Evolutionary conservation across 2,888 invertebrate genomes (phyloP), one percentile per base, ranked within the genome.

Genomic region (Apamea monoglypha): DNA sequence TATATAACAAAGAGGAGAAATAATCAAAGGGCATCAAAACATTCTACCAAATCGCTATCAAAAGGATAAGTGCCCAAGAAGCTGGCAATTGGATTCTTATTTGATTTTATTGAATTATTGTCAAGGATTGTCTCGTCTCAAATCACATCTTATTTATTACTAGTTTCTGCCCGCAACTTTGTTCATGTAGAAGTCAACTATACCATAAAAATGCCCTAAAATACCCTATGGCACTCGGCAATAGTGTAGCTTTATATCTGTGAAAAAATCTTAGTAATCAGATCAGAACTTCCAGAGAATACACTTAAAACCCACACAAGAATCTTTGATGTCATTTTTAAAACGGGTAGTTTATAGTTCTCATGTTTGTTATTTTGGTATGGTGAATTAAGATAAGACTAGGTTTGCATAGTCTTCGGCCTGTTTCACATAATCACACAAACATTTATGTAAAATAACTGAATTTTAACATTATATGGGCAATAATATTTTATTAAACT

Each of bases 401-500:
- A 47, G 16, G 1, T 32, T 10, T 29, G 10, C 14, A 59, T 8
- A 44, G 40, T 69, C 25, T 53, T 61, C 16, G 14, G 16, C 10
- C 25, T 10, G 18, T 25, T 53, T 63, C 10, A 25, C 5, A 53
- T 8, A 0, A 29, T 3, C 7, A 47, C 21, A 21, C 40, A 56
- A 59, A 44, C 14, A 8, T 44, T 56, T 66, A 66, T 50, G 32
- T 32, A 18, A 44, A 47, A 59, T 40, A n/a, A 36, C 25, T 78
- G 14, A 68, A 78, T 50, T 50, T 29, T 18, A 50, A 16, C 10
- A n/a, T 61, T 21, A 36, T 25, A 78, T 40, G 53, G 25, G 25
- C 50, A 40, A 14, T 40, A 59, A 59, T 78, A 50, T 36, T 67
- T 53, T 50, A 32, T 70, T 32, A 32, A 70, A 70, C 32, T 50